Conservation (phyloP, 2,888 invertebrate species). For the Hofmannophila pseudospretella region DNA sequence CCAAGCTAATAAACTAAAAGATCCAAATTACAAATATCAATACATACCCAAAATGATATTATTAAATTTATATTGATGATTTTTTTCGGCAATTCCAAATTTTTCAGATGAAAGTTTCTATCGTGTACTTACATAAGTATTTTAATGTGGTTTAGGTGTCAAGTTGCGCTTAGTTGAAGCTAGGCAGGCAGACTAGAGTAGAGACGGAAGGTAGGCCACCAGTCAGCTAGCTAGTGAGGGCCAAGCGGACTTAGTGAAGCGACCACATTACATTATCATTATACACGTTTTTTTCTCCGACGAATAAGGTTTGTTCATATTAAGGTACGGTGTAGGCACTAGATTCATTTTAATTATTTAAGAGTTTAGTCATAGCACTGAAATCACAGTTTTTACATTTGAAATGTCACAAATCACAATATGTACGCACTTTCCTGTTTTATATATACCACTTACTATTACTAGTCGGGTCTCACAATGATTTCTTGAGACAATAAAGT, state of each 20-base stretch:
- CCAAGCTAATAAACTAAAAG: not conserved
- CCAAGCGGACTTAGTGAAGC: constrained; percentile 63
- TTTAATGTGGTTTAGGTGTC: constrained; percentile 68
- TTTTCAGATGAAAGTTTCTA: constrained; percentile 4
- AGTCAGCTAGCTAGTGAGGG: constrained; percentile 66
- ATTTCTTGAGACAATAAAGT: constrained; percentile 4
- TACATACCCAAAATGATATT: not conserved
- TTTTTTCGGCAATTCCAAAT: constrained; percentile 2
- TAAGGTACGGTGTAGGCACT: constrained; percentile 63
- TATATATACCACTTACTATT: no score
- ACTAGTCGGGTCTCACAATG: constrained; percentile 16
- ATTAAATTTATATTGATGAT: not conserved
- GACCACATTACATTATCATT: constrained; percentile 44
- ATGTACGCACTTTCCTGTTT: constrained; percentile 26
- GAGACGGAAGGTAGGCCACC: constrained; percentile 55
- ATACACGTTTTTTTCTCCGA: constrained; percentile 38
- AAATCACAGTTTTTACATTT: constrained; percentile 66
- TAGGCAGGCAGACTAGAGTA: constrained; percentile 73
- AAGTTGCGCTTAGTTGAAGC: constrained; percentile 72
- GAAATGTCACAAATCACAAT: constrained; percentile 28
- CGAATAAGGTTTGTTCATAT: constrained; percentile 54
- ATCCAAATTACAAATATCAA: not conserved
- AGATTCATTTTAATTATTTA: constrained; percentile 32
- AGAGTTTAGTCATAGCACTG: constrained; percentile 33
- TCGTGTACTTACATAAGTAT: constrained; percentile 23